Evolutionary conservation across 2,113 vertebrate species (phyloP).

Genomic region (Hippocampus mohnikei): DNA sequence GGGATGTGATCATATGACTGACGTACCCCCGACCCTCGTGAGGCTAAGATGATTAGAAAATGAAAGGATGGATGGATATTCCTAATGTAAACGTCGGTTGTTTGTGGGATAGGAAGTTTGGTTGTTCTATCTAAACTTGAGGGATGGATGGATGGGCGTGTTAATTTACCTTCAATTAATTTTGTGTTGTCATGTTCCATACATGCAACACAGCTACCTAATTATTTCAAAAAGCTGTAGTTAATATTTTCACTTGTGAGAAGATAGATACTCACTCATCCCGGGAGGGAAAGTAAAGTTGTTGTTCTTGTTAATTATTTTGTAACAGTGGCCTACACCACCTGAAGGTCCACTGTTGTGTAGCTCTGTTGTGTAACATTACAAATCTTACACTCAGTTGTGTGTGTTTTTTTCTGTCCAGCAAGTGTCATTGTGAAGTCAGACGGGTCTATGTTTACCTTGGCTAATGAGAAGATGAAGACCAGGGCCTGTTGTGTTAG

Average conservation of each 20-base stretch:
- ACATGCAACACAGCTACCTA: neutral
- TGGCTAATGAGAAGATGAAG: constrained; percentile 2
- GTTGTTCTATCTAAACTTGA: neutral
- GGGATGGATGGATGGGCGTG: too few relatives aligned
- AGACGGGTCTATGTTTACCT: constrained; percentile 12
- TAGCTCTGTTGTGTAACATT: constrained; percentile 35
- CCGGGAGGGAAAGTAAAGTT: neutral
- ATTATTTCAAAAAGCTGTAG: neutral
- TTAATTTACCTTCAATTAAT: too few relatives aligned
- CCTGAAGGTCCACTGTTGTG: constrained; percentile 36
- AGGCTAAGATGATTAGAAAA: too few relatives aligned
- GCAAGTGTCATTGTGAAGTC: constrained; percentile 14
- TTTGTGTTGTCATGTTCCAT: neutral
- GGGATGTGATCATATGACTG: neutral
- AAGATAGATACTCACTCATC: neutral
- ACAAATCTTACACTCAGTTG: constrained; percentile 56
- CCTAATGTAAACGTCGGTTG: neutral
- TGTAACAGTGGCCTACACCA: constrained; percentile 4
- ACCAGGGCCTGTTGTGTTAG: constrained; percentile 1
- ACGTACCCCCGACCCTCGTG: too few relatives aligned
- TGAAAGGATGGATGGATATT: neutral
- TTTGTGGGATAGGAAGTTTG: neutral
- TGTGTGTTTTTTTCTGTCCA: neutral
- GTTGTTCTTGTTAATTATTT: neutral
- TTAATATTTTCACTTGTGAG: neutral